Evolutionary conservation across 2,888 invertebrate genomes (phyloP), one percentile per base, ranked within the genome.

Genomic region (Cryptocephalus moraei): DNA sequence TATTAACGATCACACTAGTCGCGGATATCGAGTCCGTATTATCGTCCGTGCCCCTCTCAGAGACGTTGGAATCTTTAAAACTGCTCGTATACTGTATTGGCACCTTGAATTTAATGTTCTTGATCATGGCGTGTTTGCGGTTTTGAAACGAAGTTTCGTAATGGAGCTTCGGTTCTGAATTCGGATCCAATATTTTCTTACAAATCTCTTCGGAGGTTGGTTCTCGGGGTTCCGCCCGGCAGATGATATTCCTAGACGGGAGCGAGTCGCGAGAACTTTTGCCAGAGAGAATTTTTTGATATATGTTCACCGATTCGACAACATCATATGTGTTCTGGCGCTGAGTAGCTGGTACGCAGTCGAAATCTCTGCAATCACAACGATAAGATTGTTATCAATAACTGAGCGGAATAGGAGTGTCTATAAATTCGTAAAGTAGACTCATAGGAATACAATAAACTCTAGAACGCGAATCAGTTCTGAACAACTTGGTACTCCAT

Each of bases 81-180:
- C 59, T 53, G 43, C 62, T 65, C 3, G 66, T 66, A 55, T 70
- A 70, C 44, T 67, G 62, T 12, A 62, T 55, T 8, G 72, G 72
- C 43, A 72, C 62, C 56, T 72, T 72, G 55, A 72, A 72, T 54
- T 72, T 72, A 43, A 72, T 71, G 55, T 70, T 70, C 58, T 70
- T 69, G 10, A 70, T 68, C 51, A 64, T 61, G 1, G 68, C 68
- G 49, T 68, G 67, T 42, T 64, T 62, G 48, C 63, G 57, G 47
- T 68, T 63, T 44, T 67, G 68, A 53, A 68, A 68, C 4, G 65
- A 67, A 8, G 67, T 67, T 46, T 67, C 67, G 47, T 68, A 68
- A 53, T 68, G 65, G 8, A 66, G 46, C 1, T 62, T 60, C 1
- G 63, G 60, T 41, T 56, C 43, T 4, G 50, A 46, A 47, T 53